Conservation (phyloP, 2,888 invertebrate genomes). For the Psylliodes chrysocephalus region DNA sequence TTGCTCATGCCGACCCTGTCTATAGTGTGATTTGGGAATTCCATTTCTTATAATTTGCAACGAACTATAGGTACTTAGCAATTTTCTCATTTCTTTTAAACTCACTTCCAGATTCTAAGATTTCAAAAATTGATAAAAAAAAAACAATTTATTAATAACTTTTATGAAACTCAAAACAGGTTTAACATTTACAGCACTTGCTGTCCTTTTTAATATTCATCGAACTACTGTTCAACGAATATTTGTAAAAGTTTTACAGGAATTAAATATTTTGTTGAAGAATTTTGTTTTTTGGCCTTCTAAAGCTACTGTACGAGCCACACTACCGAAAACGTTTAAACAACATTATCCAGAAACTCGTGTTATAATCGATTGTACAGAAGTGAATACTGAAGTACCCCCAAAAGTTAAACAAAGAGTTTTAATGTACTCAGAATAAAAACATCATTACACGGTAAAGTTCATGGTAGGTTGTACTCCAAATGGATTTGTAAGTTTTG, state of each 20-base stretch:
- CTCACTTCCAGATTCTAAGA: background rate
- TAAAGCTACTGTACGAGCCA: conserved; percentile 1
- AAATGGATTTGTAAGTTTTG: conserved; percentile 5
- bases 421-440: conserved; percentile 6
- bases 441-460: conserved; percentile 4
- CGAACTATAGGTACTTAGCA: too few relatives aligned
- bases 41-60: too few relatives aligned
- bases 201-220: background rate
- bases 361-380: conserved; percentile 32
- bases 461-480: background rate
- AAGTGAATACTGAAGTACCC: conserved; percentile 24
- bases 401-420: conserved; percentile 9
- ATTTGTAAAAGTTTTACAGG: background rate
- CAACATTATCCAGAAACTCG: conserved; percentile 7
- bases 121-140: background rate
- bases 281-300: conserved; percentile 36
- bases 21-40: too few relatives aligned
- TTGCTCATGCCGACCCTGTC: too few relatives aligned
- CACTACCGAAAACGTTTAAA: conserved; percentile 24
- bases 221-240: background rate
- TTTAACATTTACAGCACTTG: background rate
- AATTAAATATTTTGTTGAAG: conserved; percentile 3
- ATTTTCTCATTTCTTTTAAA: too few relatives aligned
- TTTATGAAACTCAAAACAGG: background rate
- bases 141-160: background rate